Evolutionary conservation across 2,797 vertebrate genomes (phyloP).

Genomic region (Oryzias sinensis): DNA sequence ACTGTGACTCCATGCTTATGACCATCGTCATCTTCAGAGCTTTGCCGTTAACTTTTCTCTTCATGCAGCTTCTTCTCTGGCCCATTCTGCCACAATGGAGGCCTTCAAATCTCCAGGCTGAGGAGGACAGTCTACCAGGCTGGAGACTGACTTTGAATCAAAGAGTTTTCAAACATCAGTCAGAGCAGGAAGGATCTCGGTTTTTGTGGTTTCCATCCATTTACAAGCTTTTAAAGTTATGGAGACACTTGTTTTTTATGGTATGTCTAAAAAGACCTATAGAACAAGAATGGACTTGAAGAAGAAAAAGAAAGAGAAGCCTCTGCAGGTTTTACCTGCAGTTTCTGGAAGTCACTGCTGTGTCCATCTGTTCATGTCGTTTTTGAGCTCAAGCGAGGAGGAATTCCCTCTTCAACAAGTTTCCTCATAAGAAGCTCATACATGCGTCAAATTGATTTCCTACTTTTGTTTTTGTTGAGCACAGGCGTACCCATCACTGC

Average conservation of each 20-base stretch:
- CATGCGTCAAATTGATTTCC: conserved; percentile 68
- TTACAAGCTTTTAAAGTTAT: too few relatives aligned
- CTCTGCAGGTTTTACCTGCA: neutral
- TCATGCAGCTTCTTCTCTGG: too few relatives aligned
- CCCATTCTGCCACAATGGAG: too few relatives aligned
- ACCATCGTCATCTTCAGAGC: too few relatives aligned
- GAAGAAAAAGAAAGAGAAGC: neutral
- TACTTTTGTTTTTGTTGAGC: conserved; percentile 55
- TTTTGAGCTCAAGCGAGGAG: conserved; percentile 44
- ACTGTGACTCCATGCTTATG: too few relatives aligned
- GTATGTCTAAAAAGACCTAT: too few relatives aligned
- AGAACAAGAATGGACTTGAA: neutral
- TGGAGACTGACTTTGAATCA: too few relatives aligned
- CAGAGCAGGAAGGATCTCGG: neutral
- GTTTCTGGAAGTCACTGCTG: conserved; percentile 10
- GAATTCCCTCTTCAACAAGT: conserved; percentile 69
- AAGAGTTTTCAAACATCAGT: too few relatives aligned
- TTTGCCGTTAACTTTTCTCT: too few relatives aligned
- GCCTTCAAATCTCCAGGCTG: too few relatives aligned
- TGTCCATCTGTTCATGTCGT: conserved; percentile 40
- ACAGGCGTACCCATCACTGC: conserved; percentile 28
- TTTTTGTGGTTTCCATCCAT: neutral
- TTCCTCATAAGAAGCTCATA: conserved; percentile 56
- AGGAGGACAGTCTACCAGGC: too few relatives aligned
- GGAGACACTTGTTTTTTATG: neutral